Evolutionary conservation across 2,888 invertebrate genomes (phyloP), one percentile per base, ranked within the genome.

Genomic region (Drosophila nigritarsus): DNA sequence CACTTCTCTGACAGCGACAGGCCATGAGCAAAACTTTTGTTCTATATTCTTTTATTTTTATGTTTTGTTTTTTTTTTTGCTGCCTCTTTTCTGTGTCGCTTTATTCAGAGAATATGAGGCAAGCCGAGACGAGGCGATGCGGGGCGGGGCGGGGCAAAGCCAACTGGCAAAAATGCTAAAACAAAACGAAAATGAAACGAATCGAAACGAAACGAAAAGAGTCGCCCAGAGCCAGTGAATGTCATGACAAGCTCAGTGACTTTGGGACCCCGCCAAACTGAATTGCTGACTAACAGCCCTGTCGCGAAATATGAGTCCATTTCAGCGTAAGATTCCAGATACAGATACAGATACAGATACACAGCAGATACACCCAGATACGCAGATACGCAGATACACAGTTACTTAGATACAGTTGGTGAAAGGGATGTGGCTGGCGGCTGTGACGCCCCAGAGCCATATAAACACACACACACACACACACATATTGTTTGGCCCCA

Each of bases 1-100:
- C 91, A 91, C 90, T 91, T 87, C 88, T 90, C 78, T 91, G 91
- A 91, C 91, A 84, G 86, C 86, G 86, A 87, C 86, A 91, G 82
- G 75, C 89, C 83, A 89, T 89, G 90, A 89, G 85, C 88, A 90
- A 89, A 82, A 90, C 78, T 85, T 89, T 89, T 89, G 82, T 87
- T 86, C 84, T 87, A 83, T 82, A 83, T 83, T 74, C 62, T 85
- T 62, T 65, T 60, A 58, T 62, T 72, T 73, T 18, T 55, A 36
- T 55, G 27, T 74, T 68, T 51, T 55, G 32, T 56, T 54, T 55
- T 8, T 38, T 27, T 27, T 38, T 63, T 59, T 45, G 54, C 40
- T 65, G 29, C 59, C 29, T 45, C 50, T 65, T 69, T 62, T 59
- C 54, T 54, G 67, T 73, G 68, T 71, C 87, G 64, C 61, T 62